Base-by-base conservation (phyloP, 1,140 invertebrate genomes). In the Drosophila nigromelanica region DNA sequence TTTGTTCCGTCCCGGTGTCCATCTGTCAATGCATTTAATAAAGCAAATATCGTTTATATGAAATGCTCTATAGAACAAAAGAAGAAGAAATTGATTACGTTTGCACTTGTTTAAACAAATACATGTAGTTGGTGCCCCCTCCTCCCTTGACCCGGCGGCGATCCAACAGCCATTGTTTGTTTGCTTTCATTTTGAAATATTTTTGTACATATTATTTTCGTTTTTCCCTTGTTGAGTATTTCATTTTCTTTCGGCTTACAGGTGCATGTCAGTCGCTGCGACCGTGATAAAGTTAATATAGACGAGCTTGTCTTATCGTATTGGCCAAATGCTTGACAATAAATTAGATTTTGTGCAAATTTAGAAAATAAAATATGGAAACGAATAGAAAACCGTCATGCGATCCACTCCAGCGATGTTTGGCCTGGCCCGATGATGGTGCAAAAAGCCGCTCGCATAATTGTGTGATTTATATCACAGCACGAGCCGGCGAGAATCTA, bases 331-430 rank as follows among this genome's bases (percentile, higher is more conserved):
- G 78, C 75, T 82, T 81, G 82, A 87, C 81, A 86, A 87, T 86
- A 86, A 81, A 81, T 87, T 86, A 78, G 78, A 86, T 82, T 81
- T 85, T 87, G 73, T 87, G 82, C 82, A 82, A 87, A 87, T 78
- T 87, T 62, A 62, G 12, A 62, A 37, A 37, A n/a, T 11, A 35
- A 60, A 37, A 50, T 5, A 24, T 8, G 3, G 2, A 27, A n/a
- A 21, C 8, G 45, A 12, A 37, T 37, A 37, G n/a, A 40, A n/a
- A 35, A 24, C 8, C 10, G 51, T 11, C 51, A 62, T 52, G 50
- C 56, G 52, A 76, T 62, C 82, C 82, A 86, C 75, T 86, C 64
- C 35, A 87, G 37, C 51, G 43, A 40, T 39, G 48, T 24, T 55
- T 51, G 66, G 51, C 27, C 50, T 18, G 55, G n/a, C 24, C 54